Evolutionary conservation across 1,140 invertebrate species (phyloP), one percentile per base, ranked within the genome.

Genomic region (Anastrepha ludens): DNA sequence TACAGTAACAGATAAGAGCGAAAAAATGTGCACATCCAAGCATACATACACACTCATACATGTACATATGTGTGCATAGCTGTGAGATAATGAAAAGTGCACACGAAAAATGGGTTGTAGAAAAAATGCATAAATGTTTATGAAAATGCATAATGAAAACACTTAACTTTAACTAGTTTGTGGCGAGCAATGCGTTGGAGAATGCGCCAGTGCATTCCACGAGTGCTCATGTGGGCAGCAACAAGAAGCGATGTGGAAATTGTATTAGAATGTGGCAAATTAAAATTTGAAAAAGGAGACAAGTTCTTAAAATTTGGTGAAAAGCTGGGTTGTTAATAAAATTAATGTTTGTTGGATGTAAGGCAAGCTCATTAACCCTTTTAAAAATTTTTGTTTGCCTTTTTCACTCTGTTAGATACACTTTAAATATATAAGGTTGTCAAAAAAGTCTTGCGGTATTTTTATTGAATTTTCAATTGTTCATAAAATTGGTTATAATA

Each of bases 101-200:
- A 13, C 15, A 17, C 4, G 29, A 39, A 67, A 67, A 67, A 6
- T 67, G n/a, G 5, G 11, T 8, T 6, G 50, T 62, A n/a, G 11
- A 64, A 67, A 67, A 67, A 67, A 11, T 67, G 64, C 64, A 39
- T 29, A 67, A 67, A 20, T 67, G 64, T 39, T 67, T 67, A 67
- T 67, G 64, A 67, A 67, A 67, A 67, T 17, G 64, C 64, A 67
- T 67, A 67, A 39, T 67, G 64, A 67, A 67, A 67, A 67, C 29
- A 67, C 64, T 67, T 67, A 67, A 67, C 29, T 67, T 67, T 67
- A 67, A 67, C 64, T 6, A 67, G 29, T 39, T 67, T 67, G 64
- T 39, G 64, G 3, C 17, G 64, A 67, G 29, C 8, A 39, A 4
- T 67, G 8, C 39, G 60, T 4, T 17, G 60, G n/a, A 1, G 15